Evolutionary conservation across 2,797 vertebrate genomes (phyloP).

Genomic region (Platyrinchus mystaceus): DNA sequence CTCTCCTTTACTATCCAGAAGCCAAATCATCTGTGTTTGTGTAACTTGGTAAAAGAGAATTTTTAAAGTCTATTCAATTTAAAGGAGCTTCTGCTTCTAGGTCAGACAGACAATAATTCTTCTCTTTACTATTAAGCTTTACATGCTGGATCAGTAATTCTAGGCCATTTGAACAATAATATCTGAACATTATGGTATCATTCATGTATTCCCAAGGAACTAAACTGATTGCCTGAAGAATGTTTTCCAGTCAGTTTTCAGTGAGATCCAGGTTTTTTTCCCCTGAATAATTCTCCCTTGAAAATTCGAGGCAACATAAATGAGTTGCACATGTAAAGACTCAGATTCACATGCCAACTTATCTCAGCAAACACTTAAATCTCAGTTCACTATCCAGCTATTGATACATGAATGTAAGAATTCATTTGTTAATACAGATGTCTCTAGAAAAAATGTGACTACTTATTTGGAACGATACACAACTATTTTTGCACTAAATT

Average conservation of each 20-base stretch:
- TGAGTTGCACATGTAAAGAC: constrained; percentile 9
- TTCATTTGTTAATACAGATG: background rate
- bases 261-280: background rate
- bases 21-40: constrained; percentile 46
- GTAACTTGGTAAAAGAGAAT: constrained; percentile 47
- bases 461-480: background rate
- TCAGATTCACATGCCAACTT: background rate
- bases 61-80: constrained; percentile 3
- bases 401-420: background rate
- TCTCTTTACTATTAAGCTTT: background rate
- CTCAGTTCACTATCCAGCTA: background rate
- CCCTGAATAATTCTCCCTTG: background rate
- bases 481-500: background rate
- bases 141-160: constrained; percentile 1
- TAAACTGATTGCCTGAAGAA: background rate
- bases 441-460: background rate
- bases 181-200: background rate
- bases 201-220: constrained; percentile 32
- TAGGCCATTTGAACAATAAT: background rate
- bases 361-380: background rate
- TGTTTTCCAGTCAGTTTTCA: constrained; percentile 16
- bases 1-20: constrained; percentile 35
- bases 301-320: constrained; percentile 24
- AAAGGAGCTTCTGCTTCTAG: constrained; percentile 38
- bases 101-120: constrained; percentile 46